Evolutionary conservation across 30 jellyfish, hydroid and myxozoan genomes (phyloP), one percentile per base, ranked within the genome.

Genomic region (Aurelia aurita complex sp. Pacific): DNA sequence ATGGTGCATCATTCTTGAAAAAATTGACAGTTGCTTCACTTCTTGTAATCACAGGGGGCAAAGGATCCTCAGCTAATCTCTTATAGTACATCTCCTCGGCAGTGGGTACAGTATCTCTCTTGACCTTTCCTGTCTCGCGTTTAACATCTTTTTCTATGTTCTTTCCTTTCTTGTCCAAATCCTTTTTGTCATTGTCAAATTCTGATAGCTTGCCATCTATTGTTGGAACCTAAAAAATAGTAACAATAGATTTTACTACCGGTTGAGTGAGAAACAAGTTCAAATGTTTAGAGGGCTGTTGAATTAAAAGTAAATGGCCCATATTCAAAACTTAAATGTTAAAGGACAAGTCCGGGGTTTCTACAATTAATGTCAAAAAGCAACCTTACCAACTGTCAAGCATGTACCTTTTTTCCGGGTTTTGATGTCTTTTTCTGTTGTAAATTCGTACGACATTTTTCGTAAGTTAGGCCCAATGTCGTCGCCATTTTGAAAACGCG

Each of bases 1-100:
- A 86, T 3, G 96, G 96, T 40, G 85, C 89, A 12, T 62, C 71
- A 38, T 71, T 64, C 61, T 67, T 75, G 46, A 75, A 76, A 2
- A 67, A 80, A 62, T 86, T 77, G 9, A 74, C 77, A 0, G 88
- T 77, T 19, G 70, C 85, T 18, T 69, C 82, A 55, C 96, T 68
- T 77, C 88, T 64, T 46, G 83, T 68, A 12, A 76, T 71, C 16
- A 76, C 87, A 16, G 67, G 50, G 33, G 96, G 96, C 51, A 86
- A 67, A 1, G 91, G 96, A 32, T 86, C 96, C 72, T 86, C 67
- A 0, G 83, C 90, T 29, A 77, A 67, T 65, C 85, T 17, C 59
- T 51, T 51, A 76, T 70, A 62, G 34, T 75, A 75, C 57, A 40
- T 46, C 36, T 76, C 87, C 72, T 77, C 90, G 0, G 57, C 79